Conservation (phyloP, 2,888 invertebrate species). For the Torymus tubicola region DNA sequence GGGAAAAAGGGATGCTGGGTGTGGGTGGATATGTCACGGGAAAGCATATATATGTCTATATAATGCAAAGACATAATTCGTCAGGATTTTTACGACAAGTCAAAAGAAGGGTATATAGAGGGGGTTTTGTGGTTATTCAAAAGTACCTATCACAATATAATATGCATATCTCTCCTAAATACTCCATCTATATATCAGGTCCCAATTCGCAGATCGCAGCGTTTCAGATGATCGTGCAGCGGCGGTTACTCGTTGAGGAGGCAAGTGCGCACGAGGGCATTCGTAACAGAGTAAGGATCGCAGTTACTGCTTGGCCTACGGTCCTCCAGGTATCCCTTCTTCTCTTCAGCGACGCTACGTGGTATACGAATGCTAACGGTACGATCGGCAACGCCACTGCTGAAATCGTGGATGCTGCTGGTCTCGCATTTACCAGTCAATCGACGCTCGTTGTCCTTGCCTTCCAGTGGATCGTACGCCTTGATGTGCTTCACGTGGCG, state of each 20-base stretch:
- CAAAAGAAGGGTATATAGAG: too few species aligned
- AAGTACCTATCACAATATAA: slow-evolving; percentile 26
- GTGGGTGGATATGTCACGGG: neutral
- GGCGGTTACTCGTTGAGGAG: slow-evolving; percentile 84
- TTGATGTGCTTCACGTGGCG: slow-evolving; percentile 95
- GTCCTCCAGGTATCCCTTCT: slow-evolving; percentile 96
- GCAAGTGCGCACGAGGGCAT: slow-evolving; percentile 91
- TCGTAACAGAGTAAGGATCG: slow-evolving; percentile 91
- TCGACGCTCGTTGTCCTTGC: slow-evolving; percentile 96
- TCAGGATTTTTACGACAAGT: neutral
- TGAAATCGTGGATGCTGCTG: slow-evolving; percentile 97
- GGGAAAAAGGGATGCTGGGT: neutral
- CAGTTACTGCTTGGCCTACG: slow-evolving; percentile 94
- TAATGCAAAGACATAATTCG: neutral
- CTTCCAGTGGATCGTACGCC: slow-evolving; percentile 96
- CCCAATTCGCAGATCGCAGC: slow-evolving; percentile 3
- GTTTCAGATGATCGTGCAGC: too few species aligned
- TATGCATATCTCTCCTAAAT: slow-evolving; percentile 24
- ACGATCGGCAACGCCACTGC: slow-evolving; percentile 95
- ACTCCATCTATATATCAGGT: slow-evolving; percentile 42
- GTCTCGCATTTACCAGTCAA: slow-evolving; percentile 97
- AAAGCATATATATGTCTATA: slow-evolving; percentile 5
- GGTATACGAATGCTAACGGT: slow-evolving; percentile 97
- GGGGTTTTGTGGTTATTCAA: slow-evolving; percentile 14
- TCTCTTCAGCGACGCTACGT: slow-evolving; percentile 91